Conservation (phyloP, 2,888 invertebrate species). For the Zaprionus bogoriensis region DNA sequence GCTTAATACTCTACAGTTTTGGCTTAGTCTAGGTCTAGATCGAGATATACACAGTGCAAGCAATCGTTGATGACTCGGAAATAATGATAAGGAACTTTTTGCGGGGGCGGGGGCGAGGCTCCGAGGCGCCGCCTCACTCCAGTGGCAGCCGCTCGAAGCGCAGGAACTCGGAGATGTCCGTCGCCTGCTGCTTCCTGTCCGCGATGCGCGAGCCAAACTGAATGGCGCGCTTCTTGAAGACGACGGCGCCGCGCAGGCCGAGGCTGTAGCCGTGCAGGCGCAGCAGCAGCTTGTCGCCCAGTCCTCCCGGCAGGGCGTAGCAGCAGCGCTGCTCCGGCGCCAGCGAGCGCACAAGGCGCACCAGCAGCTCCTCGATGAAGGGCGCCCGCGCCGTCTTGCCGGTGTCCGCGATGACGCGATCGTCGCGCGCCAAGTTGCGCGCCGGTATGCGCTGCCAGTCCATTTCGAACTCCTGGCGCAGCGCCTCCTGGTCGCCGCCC, state of each 20-base stretch:
- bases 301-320: slow-evolving; percentile 85
- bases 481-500: slow-evolving; percentile 82
- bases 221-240: slow-evolving; percentile 94
- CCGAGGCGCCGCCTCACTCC: no score
- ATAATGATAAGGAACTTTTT: no score
- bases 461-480: slow-evolving; percentile 86
- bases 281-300: slow-evolving; percentile 96
- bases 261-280: slow-evolving; percentile 88
- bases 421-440: slow-evolving; percentile 97
- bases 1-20: no score
- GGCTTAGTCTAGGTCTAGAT: no score
- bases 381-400: slow-evolving; percentile 92
- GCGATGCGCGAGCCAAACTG: slow-evolving; percentile 99
- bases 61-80: no score
- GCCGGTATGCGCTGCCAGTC: slow-evolving; percentile 94
- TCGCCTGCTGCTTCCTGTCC: slow-evolving; percentile 93
- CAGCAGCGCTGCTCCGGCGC: slow-evolving; percentile 86
- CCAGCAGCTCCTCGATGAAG: slow-evolving; percentile 89
- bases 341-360: slow-evolving; percentile 86
- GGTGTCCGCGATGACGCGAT: slow-evolving; percentile 95
- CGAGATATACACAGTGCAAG: no score
- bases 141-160: neutral
- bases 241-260: slow-evolving; percentile 86
- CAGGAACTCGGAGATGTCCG: slow-evolving; percentile 86
- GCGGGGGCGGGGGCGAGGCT: no score